These are phyloP conservation scores for Actinia equina DNA, from an alignment of 64 coral and sea anemone species.

Conservation along the genomic window DNA sequence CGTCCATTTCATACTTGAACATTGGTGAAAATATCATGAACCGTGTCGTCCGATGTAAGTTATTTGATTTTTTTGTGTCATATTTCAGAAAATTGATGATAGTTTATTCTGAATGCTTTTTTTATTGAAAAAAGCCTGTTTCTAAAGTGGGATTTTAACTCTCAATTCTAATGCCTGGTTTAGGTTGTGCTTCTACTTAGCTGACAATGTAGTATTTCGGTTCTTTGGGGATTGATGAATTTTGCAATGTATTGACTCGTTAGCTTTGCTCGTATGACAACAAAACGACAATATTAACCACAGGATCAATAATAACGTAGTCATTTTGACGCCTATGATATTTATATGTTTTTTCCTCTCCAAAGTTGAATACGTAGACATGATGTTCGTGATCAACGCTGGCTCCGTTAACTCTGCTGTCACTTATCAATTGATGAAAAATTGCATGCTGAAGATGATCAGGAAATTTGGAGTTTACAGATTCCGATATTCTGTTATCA, in stretches of 20 bases:
- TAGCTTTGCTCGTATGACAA: too few relatives aligned
- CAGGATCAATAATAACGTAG: too few relatives aligned
- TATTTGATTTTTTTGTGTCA: background rate
- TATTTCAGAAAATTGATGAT: too few relatives aligned
- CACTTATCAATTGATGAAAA: conserved; percentile 31
- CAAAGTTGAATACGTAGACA: conserved; percentile 18
- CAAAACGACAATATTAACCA: too few relatives aligned
- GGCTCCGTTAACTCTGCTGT: background rate
- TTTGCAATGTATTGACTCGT: too few relatives aligned
- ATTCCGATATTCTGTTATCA: conserved; percentile 35
- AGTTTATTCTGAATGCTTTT: background rate
- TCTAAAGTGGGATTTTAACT: too few relatives aligned
- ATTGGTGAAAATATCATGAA: conserved; percentile 19
- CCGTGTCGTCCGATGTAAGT: conserved; percentile 5
- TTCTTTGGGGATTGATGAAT: too few relatives aligned
- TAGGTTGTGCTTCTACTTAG: too few relatives aligned
- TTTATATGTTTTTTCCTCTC: background rate
- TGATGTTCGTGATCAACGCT: conserved; percentile 50
- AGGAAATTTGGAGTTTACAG: conserved; percentile 36
- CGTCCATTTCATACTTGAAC: conserved; percentile 2
- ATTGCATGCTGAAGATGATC: conserved; percentile 17
- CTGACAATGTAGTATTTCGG: too few relatives aligned
- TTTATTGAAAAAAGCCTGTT: background rate
- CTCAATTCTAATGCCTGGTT: too few relatives aligned
- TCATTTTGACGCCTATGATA: too few relatives aligned